phyloP scores from a whole-genome alignment of 2,113 vertebrate genomes.

The Pterocles orientalis region DNA sequence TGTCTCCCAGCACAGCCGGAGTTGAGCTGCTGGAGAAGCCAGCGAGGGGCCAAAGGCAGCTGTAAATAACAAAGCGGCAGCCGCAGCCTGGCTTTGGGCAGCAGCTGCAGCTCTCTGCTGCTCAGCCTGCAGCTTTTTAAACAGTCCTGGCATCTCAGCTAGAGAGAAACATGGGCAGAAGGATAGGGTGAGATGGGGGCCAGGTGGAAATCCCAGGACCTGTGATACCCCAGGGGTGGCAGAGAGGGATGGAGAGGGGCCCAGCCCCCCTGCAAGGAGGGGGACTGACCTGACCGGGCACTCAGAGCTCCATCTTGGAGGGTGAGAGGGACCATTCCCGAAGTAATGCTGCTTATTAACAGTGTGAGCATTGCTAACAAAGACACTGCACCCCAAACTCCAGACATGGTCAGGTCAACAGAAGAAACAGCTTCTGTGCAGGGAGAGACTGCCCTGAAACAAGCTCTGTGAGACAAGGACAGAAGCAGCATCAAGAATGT shows the following conservation, averaged over 20 bases:
- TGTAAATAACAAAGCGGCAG: conserved; percentile 13
- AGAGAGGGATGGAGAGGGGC: not conserved
- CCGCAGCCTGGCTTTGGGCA: not conserved
- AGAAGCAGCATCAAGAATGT: not conserved
- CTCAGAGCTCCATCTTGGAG: not conserved
- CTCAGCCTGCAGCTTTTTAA: conserved; percentile 12
- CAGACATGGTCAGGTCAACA: not conserved
- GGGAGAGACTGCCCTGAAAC: not conserved
- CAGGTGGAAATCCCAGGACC: not conserved
- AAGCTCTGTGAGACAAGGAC: not conserved
- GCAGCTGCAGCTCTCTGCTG: not conserved
- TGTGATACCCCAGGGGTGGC: not conserved
- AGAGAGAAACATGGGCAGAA: not conserved
- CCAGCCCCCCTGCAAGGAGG: not conserved
- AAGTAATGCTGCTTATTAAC: not conserved
- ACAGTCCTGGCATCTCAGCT: not conserved
- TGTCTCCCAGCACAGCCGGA: not conserved
- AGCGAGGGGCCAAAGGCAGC: not conserved
- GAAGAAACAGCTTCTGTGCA: not conserved
- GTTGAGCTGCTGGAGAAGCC: not conserved
- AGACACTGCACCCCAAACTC: not conserved
- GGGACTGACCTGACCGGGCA: rapidly evolving
- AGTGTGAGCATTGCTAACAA: not conserved
- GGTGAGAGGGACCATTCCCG: not conserved
- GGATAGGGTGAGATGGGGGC: too few relatives aligned